Percentiles rank a stretch among this genome's conserved stretches.
Conservation (phyloP, 2,888 invertebrate genomes). For the Nomada flava region DNA sequence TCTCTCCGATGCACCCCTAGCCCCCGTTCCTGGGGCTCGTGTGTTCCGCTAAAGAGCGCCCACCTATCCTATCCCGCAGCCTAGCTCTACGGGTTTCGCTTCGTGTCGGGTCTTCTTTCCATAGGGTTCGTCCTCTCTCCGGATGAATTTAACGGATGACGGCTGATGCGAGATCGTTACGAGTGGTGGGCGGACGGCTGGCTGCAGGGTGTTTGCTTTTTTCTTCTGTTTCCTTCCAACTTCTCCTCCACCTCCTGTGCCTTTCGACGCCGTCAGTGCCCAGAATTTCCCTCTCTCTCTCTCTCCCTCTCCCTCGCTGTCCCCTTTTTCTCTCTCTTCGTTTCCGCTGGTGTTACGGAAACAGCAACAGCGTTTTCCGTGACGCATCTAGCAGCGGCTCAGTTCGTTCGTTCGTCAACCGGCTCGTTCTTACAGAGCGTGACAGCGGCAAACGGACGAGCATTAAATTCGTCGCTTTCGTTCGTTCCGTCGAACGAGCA, state of each 20-base stretch:
- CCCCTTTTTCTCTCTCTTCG: neutral
- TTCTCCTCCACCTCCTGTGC: constrained; percentile 24
- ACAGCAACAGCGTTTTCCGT: constrained; percentile 49
- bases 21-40: constrained; percentile 32
- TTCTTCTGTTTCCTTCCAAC: constrained; percentile 50
- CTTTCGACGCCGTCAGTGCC: constrained; percentile 50
- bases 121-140: constrained; percentile 77
- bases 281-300: constrained; percentile 2
- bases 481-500: constrained; percentile 77
- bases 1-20: constrained; percentile 57
- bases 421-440: constrained; percentile 26
- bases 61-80: constrained; percentile 59
- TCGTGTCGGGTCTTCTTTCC: constrained; percentile 74
- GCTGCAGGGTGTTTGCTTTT: constrained; percentile 63
- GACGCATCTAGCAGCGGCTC: constrained; percentile 29
- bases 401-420: constrained; percentile 15
- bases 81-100: constrained; percentile 64
- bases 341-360: constrained; percentile 26
- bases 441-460: constrained; percentile 39
- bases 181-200: constrained; percentile 71
- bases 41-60: constrained; percentile 58
- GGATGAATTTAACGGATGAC: constrained; percentile 79
- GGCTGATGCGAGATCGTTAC: constrained; percentile 78
- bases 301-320: neutral
- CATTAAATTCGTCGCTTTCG: constrained; percentile 76